phyloP scores from a whole-genome alignment of 2,888 invertebrate species.

The Trissonchulus sp. region DNA sequence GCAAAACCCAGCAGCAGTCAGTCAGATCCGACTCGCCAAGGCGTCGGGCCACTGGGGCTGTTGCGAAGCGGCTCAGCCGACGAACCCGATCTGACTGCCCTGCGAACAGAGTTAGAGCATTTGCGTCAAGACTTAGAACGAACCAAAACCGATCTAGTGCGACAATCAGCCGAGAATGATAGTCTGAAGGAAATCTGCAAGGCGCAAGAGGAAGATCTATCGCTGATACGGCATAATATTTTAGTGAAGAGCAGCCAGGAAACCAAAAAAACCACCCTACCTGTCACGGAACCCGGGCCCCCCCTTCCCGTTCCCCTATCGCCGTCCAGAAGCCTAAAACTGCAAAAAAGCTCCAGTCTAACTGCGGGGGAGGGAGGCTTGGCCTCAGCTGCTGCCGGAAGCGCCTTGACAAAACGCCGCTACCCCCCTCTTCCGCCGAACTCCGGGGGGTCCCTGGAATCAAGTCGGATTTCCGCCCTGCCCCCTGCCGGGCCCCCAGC shows the following conservation, averaged over 20 bases:
- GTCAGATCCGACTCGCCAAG: too few species aligned
- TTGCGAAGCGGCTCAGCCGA: too few species aligned
- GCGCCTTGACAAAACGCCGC: too few species aligned
- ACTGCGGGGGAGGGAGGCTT: background rate
- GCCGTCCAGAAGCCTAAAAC: background rate
- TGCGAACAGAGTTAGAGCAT: background rate
- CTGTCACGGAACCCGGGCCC: background rate
- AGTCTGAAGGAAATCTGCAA: conserved; percentile 26
- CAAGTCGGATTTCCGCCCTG: too few species aligned
- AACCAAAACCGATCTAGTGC: background rate
- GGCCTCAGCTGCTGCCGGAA: too few species aligned
- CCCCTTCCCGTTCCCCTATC: background rate
- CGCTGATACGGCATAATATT: conserved; percentile 31
- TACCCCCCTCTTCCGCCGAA: too few species aligned
- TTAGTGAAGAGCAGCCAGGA: conserved; percentile 25
- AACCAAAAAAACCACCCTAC: background rate
- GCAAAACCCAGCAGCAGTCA: too few species aligned
- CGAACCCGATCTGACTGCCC: too few species aligned
- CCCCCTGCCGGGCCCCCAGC: too few species aligned
- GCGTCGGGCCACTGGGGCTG: too few species aligned
- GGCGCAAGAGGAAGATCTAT: conserved; percentile 33
- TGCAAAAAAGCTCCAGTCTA: background rate
- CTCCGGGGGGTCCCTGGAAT: too few species aligned
- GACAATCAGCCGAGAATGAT: conserved; percentile 26
- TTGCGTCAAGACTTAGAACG: conserved; percentile 20